Conservation (phyloP, 2,797 vertebrate genomes). For the Pipistrellus kuhlii region DNA sequence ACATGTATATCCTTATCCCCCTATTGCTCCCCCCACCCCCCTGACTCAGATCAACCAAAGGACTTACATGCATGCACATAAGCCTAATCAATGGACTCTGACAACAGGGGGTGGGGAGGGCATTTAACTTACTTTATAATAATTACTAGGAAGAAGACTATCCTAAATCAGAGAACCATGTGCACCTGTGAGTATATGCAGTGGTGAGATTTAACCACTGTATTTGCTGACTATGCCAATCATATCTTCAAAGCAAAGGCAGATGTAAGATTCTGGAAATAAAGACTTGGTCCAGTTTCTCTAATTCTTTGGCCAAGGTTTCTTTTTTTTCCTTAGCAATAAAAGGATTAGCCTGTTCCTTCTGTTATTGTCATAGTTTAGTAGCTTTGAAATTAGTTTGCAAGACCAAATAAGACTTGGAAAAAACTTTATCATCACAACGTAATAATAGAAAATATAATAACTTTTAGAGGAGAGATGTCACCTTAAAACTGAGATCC, state of each 20-base stretch:
- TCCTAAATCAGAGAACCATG: neutral
- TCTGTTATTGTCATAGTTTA: slow-evolving; percentile 2
- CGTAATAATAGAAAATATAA: neutral
- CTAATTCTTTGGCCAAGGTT: neutral
- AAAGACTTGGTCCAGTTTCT: neutral
- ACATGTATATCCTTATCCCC: too few species aligned
- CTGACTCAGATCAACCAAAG: too few species aligned
- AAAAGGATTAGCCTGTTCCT: neutral
- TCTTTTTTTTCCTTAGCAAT: neutral
- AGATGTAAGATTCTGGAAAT: neutral
- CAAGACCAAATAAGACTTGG: slow-evolving; percentile 10
- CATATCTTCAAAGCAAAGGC: neutral
- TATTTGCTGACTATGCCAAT: neutral
- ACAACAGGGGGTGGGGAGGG: too few species aligned
- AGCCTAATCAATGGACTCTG: too few species aligned
- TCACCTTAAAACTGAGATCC: slow-evolving; percentile 47
- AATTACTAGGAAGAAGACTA: neutral
- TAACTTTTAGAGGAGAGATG: neutral
- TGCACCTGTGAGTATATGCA: neutral
- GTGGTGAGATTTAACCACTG: neutral
- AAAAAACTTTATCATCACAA: neutral
- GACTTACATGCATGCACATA: too few species aligned
- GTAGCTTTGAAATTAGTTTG: neutral
- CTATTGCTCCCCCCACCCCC: too few species aligned
- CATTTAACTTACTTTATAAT: neutral